Conservation (phyloP, 2,797 vertebrate genomes). For the Peromyscus attwateri region DNA sequence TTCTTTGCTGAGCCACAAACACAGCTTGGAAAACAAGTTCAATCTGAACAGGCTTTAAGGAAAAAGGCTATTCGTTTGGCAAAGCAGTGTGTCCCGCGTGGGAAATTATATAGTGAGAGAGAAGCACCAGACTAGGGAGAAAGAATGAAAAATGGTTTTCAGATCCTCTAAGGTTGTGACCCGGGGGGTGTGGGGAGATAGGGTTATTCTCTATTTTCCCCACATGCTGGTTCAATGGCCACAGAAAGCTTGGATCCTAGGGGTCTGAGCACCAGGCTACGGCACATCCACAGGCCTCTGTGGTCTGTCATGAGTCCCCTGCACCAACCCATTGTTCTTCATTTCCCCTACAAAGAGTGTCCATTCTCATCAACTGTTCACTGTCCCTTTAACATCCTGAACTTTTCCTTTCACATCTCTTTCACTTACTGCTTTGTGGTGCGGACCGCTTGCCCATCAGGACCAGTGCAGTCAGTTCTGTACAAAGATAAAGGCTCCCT, state of each 20-base stretch:
- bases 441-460: not conserved
- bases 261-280: not conserved
- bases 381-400: not conserved
- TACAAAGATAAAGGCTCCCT: not conserved
- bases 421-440: not conserved
- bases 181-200: not conserved
- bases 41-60: conserved; percentile 49
- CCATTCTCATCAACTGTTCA: not conserved
- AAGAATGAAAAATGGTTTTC: not conserved
- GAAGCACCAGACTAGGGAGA: conserved; percentile 42
- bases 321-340: not conserved
- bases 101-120: conserved; percentile 60
- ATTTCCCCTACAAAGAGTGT: not conserved
- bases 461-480: not conserved
- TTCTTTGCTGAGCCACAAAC: conserved; percentile 61
- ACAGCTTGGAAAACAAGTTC: conserved; percentile 69
- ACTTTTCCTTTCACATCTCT: not conserved
- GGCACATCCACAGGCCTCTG: not conserved
- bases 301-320: conserved; percentile 18
- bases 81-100: conserved; percentile 33
- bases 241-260: conserved; percentile 2
- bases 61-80: conserved; percentile 68
- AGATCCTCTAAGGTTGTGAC: conserved; percentile 46
- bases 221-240: not conserved
- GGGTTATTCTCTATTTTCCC: not conserved